Evolutionary conservation across 1,140 invertebrate genomes (phyloP), one percentile per base, ranked within the genome.

Genomic region (Parasteatoda tepidariorum): DNA sequence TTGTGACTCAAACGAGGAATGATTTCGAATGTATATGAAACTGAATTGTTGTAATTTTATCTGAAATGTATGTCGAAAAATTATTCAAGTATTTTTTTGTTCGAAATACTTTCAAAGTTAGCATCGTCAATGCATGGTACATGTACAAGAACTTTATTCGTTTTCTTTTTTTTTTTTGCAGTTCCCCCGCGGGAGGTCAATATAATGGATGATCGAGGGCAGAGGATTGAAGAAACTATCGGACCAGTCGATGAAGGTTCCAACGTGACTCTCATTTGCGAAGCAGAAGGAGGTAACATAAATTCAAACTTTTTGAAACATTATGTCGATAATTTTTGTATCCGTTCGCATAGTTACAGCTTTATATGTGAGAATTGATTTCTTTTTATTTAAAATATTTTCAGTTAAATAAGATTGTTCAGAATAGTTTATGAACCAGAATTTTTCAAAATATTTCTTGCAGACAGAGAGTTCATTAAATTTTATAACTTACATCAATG

Each of bases 221-320:
- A 93, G 87, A 93, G 95, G 86, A 92, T 93, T 88, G 93, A 93
- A 86, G 93, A 93, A 89, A 91, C 94, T 76, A 91, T 94, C 84
- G 95, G 94, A 87, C 94, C 95, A 84, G 96, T 95, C 88, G 94
- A 95, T 87, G 95, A 96, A 89, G 95, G 95, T 61, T 92, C 92
- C 34, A 93, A 95, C 88, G 92, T 96, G 31, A 91, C 93, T 73
- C 92, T 97, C 31, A 92, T 94, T 85, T 97, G 95, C 88, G 94
- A 96, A 90, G 95, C 96, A 2, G 92, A 92, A 86, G 95, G 95
- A 91, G 95, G 95, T 96, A 91, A 93, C n/a, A n/a, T n/a, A n/a
- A n/a, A n/a, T n/a, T n/a, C n/a, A n/a, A n/a, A n/a, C n/a, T n/a
- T n/a, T n/a, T n/a, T n/a, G n/a, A n/a, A n/a, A n/a, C n/a, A n/a